Evolutionary conservation across 2,113 vertebrate genomes (phyloP).

Genomic region (Nannobrachium achirus): DNA sequence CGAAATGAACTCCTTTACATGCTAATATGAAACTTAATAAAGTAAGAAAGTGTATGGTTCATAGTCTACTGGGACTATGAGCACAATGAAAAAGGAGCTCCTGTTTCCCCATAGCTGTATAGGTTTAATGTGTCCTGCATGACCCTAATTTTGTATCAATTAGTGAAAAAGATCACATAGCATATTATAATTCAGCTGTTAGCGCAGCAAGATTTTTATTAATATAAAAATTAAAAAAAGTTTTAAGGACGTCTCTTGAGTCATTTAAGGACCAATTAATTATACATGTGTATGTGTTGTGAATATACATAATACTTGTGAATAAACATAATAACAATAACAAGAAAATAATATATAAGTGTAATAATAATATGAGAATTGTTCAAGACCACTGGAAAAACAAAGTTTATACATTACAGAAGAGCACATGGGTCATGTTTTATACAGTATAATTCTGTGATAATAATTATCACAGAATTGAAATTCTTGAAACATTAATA

Average conservation of each 20-base stretch:
- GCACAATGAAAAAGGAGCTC: slow-evolving; percentile 26
- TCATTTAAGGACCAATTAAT: background rate
- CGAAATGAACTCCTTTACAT: slow-evolving; percentile 34
- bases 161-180: slow-evolving; percentile 1
- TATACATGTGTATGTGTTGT: too few species aligned
- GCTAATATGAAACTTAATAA: slow-evolving; percentile 64
- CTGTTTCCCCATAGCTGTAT: slow-evolving; percentile 31
- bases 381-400: too few species aligned
- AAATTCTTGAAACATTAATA: too few species aligned
- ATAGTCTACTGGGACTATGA: slow-evolving; percentile 30
- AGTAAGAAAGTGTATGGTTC: slow-evolving; percentile 44
- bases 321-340: too few species aligned
- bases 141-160: slow-evolving; percentile 19
- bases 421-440: too few species aligned
- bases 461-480: too few species aligned
- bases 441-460: too few species aligned
- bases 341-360: too few species aligned
- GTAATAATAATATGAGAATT: too few species aligned
- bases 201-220: background rate
- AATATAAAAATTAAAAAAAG: too few species aligned
- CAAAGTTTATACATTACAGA: too few species aligned
- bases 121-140: slow-evolving; percentile 25
- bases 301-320: too few species aligned
- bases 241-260: background rate
- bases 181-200: background rate